These are phyloP conservation scores for Keiferia lycopersicella DNA, from an alignment of 2,888 invertebrate genomes.

Conservation along the genomic window DNA sequence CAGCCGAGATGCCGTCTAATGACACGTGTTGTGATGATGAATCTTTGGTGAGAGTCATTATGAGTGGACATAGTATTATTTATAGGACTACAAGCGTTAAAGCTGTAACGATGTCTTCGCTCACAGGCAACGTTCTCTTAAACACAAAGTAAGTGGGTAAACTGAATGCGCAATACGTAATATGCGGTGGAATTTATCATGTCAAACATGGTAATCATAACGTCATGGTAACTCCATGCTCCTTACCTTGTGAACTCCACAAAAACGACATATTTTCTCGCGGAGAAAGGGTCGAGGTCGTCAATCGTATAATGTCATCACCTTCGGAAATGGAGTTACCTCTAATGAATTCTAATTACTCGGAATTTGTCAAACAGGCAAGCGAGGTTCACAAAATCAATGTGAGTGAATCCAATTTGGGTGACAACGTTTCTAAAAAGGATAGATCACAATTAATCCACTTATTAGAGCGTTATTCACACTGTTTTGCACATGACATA, in stretches of 20 bases:
- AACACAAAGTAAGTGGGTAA: conserved; percentile 30
- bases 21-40: too few relatives aligned
- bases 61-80: too few relatives aligned
- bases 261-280: conserved; percentile 16
- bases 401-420: conserved; percentile 18
- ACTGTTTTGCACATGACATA: too few relatives aligned
- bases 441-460: conserved; percentile 28
- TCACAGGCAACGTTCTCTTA: conserved; percentile 23
- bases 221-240: too few relatives aligned
- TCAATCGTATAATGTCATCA: conserved; percentile 13
- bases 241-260: conserved; percentile 18
- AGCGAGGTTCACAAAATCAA: conserved; percentile 1
- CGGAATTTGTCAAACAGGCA: neutral
- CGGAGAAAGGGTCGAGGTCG: conserved; percentile 18
- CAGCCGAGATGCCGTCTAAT: too few relatives aligned
- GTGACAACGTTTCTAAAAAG: neutral
- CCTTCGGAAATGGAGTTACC: too few relatives aligned
- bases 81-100: too few relatives aligned
- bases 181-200: too few relatives aligned
- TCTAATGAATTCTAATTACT: neutral
- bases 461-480: too few relatives aligned
- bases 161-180: too few relatives aligned
- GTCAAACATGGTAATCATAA: too few relatives aligned
- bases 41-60: too few relatives aligned
- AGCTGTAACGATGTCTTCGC: neutral